phyloP scores from a whole-genome alignment of 1,140 invertebrate species.

The Drosophila elegans region DNA sequence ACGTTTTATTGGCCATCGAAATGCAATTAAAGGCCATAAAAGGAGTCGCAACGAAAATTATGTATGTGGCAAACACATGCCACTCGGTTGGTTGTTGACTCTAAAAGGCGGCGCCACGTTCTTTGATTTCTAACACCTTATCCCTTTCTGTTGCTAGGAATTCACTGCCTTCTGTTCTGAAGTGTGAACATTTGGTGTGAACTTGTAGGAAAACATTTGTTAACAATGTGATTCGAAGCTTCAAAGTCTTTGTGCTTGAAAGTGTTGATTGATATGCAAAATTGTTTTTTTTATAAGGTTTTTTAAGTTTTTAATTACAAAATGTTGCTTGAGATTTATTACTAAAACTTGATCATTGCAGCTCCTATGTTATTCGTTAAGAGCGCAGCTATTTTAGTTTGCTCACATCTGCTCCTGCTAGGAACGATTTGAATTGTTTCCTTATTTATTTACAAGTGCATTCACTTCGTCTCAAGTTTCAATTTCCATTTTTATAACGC shows the following conservation, averaged over 20 bases:
- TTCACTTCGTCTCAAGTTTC: conserved; percentile 30
- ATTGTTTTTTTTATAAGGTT: not conserved
- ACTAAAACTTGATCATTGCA: not conserved
- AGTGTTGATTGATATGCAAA: conserved; percentile 10
- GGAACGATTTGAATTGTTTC: not conserved
- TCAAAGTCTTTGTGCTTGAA: no score
- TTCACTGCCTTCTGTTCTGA: conserved; percentile 17
- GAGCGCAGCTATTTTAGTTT: not conserved
- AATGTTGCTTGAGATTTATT: not conserved
- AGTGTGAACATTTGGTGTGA: conserved; percentile 77
- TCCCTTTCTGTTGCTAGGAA: conserved; percentile 6
- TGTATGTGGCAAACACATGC: conserved; percentile 39
- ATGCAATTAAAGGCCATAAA: conserved; percentile 77
- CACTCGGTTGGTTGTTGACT: conserved; percentile 9
- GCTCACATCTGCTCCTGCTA: not conserved
- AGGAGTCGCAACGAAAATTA: conserved; percentile 28
- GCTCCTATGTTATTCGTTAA: no score
- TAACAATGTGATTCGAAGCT: conserved; percentile 28
- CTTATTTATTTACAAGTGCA: conserved; percentile 27
- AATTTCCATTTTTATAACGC: conserved; percentile 19
- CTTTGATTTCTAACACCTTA: conserved; percentile 72
- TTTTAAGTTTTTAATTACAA: not conserved
- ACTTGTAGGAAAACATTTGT: conserved; percentile 56
- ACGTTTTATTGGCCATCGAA: conserved; percentile 76
- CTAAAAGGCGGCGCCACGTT: conserved; percentile 58